Conservation (phyloP, 2,113 vertebrate genomes). For the Noctilio leporinus region DNA sequence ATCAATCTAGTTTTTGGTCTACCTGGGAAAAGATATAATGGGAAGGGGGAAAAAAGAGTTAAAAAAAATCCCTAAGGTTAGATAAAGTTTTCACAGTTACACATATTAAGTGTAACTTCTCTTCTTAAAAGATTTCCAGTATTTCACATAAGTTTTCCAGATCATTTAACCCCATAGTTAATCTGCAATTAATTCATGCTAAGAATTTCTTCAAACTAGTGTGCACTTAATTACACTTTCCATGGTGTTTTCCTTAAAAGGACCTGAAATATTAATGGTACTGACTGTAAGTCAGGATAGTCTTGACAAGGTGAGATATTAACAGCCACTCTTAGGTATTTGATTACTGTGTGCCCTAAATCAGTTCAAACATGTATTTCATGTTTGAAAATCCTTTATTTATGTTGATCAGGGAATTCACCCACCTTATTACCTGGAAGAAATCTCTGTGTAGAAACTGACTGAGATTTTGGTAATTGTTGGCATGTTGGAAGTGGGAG, state of each 20-base stretch:
- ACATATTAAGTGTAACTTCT: background rate
- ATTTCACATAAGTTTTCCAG: background rate
- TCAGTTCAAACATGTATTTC: background rate
- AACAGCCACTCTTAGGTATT: constrained; percentile 24
- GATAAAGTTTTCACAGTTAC: background rate
- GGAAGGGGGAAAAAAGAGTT: background rate
- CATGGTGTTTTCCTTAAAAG: background rate
- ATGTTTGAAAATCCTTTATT: background rate
- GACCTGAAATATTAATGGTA: background rate
- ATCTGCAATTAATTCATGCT: background rate
- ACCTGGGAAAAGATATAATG: background rate
- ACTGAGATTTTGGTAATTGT: background rate
- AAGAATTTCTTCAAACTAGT: constrained; percentile 25
- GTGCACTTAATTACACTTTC: background rate
- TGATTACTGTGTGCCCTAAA: background rate
- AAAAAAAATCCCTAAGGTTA: background rate
- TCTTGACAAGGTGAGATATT: background rate
- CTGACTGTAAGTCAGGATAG: background rate
- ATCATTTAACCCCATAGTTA: background rate
- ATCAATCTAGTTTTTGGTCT: constrained; percentile 7
- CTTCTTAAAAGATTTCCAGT: background rate
- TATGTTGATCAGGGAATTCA: background rate
- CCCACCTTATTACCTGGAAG: background rate
- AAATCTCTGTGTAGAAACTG: background rate
- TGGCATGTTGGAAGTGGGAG: background rate